A percentile compares a stretch with the other conserved stretches of the same genome.
Conservation (phyloP, 2,888 invertebrate species). For the Philereme transversata region DNA sequence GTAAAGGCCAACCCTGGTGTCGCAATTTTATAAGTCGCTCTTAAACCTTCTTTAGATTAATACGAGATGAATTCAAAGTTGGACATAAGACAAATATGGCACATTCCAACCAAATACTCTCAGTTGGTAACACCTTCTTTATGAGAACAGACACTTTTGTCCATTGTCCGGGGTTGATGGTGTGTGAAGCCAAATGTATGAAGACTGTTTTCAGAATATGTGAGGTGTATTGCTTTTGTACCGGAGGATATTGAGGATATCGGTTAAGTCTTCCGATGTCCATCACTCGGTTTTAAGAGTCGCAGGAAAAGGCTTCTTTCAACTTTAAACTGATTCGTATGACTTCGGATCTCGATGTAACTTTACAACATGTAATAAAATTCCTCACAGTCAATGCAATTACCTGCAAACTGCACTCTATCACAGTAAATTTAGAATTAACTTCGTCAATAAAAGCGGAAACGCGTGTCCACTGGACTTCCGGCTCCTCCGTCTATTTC, state of each 20-base stretch:
- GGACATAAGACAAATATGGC: not conserved
- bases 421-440: slow-evolving; percentile 31
- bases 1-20: too few relatives aligned
- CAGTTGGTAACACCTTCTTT: slow-evolving; percentile 17
- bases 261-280: not conserved
- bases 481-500: slow-evolving; percentile 19
- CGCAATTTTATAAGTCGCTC: too few relatives aligned
- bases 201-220: slow-evolving; percentile 19
- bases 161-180: slow-evolving; percentile 26
- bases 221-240: slow-evolving; percentile 20
- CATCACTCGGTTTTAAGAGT: too few relatives aligned
- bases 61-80: too few relatives aligned
- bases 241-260: slow-evolving; percentile 6
- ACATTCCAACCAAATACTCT: slow-evolving; percentile 5
- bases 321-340: too few relatives aligned
- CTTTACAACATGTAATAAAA: slow-evolving; percentile 18
- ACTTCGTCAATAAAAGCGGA: slow-evolving; percentile 28
- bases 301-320: too few relatives aligned
- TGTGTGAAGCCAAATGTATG: slow-evolving; percentile 22
- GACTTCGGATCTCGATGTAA: not conserved
- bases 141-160: slow-evolving; percentile 19
- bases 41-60: too few relatives aligned
- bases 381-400: slow-evolving; percentile 11
- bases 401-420: slow-evolving; percentile 21
- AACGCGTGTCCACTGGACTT: slow-evolving; percentile 29